A percentile compares a stretch with the other conserved stretches of the same genome.
phyloP scores from a whole-genome alignment of 2,797 vertebrate species.

The Microctenopoma steveboyesi region DNA sequence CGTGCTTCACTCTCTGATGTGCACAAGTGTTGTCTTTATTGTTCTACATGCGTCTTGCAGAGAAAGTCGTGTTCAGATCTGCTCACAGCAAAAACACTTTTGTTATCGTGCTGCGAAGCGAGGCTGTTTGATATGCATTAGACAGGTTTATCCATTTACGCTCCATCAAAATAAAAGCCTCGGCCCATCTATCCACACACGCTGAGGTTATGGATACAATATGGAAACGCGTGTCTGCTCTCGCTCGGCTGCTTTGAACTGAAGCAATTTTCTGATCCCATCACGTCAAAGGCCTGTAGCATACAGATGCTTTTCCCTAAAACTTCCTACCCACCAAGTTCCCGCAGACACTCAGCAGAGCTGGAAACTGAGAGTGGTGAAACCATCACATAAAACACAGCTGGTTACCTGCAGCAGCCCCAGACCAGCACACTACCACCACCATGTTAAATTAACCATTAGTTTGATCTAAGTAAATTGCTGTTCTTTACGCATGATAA shows the following conservation, averaged over 20 bases:
- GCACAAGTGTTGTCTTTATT: not conserved
- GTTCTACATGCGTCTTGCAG: not conserved
- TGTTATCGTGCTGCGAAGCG: constrained; percentile 34
- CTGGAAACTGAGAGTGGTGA: too few relatives aligned
- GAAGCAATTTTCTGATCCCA: constrained; percentile 63
- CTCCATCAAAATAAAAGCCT: constrained; percentile 67
- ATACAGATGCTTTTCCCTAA: constrained; percentile 19
- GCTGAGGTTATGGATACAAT: constrained; percentile 61
- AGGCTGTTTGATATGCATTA: constrained; percentile 72
- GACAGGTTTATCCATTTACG: constrained; percentile 55
- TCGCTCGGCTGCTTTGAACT: constrained; percentile 39
- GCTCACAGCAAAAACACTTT: constrained; percentile 32
- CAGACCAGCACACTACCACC: too few relatives aligned
- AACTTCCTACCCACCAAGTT: too few relatives aligned
- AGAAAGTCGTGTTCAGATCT: constrained; percentile 26
- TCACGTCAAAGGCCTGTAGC: constrained; percentile 39
- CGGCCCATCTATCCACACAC: constrained; percentile 44
- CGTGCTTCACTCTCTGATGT: not conserved
- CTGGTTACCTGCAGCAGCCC: too few relatives aligned
- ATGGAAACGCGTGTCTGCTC: constrained; percentile 57
- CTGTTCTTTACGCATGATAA: not conserved
- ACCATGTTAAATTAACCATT: too few relatives aligned
- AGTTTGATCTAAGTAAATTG: too few relatives aligned
- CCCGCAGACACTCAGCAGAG: too few relatives aligned
- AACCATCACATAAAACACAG: too few relatives aligned